A percentile compares a stretch with the other conserved stretches of the same genome.
phyloP scores from a whole-genome alignment of 2,888 invertebrate genomes.

The Netelia melanura region DNA sequence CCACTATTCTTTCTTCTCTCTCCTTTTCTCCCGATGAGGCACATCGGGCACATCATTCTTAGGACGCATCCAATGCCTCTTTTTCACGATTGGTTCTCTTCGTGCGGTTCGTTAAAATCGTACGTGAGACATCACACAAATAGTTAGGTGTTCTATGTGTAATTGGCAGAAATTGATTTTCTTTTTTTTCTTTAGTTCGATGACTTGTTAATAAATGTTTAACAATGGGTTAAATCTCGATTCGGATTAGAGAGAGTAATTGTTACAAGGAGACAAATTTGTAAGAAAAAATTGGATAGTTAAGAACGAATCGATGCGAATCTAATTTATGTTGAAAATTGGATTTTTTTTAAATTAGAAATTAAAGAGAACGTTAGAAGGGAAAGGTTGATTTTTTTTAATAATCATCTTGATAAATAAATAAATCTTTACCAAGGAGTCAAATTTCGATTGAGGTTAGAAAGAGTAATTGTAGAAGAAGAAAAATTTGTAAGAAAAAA shows the following conservation, averaged over 20 bases:
- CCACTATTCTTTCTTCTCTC: conserved; percentile 41
- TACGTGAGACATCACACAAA: not conserved
- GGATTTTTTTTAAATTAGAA: not conserved
- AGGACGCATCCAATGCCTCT: conserved; percentile 2
- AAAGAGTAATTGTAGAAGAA: too few species aligned
- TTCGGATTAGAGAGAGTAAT: too few species aligned
- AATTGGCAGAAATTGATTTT: not conserved
- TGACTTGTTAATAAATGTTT: not conserved
- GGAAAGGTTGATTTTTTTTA: too few species aligned
- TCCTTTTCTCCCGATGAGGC: not conserved
- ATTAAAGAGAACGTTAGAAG: not conserved
- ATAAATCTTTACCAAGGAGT: too few species aligned
- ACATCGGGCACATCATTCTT: not conserved
- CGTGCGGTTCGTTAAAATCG: conserved; percentile 28
- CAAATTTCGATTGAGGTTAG: too few species aligned
- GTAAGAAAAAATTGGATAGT: too few species aligned
- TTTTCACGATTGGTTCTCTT: conserved; percentile 28
- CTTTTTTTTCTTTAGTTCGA: not conserved
- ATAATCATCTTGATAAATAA: too few species aligned
- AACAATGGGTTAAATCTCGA: too few species aligned
- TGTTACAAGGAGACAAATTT: too few species aligned
- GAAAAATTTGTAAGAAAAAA: too few species aligned
- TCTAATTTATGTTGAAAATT: not conserved
- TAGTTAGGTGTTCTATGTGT: not conserved
- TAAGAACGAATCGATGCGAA: too few species aligned